Evolutionary conservation across 92 coral and sea anemone species (phyloP).

Genomic region (Palythoa grandis): DNA sequence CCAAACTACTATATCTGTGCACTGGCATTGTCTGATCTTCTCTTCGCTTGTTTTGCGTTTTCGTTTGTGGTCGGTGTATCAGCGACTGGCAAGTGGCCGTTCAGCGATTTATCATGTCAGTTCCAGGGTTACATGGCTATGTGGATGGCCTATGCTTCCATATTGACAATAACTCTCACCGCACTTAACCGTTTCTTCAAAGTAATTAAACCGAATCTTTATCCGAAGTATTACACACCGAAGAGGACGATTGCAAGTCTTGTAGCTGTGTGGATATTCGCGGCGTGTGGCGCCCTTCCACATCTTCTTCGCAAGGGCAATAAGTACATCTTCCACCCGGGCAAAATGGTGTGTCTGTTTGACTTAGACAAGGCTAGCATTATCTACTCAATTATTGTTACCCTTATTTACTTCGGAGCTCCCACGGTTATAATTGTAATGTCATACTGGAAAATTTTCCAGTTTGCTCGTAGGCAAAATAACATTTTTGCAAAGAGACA

Average conservation of each 20-base stretch:
- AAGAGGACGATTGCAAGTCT: constrained; percentile 24
- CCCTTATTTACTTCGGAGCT: constrained; percentile 24
- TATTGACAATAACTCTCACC: constrained; percentile 38
- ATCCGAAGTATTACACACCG: constrained; percentile 20
- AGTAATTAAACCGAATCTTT: constrained; percentile 22
- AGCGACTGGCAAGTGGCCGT: constrained; percentile 31
- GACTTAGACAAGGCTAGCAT: constrained; percentile 14
- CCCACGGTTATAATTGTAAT: constrained; percentile 21
- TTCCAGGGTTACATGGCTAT: constrained; percentile 36
- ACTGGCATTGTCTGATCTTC: constrained; percentile 17
- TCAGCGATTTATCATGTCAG: constrained; percentile 21
- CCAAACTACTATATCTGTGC: constrained; percentile 44
- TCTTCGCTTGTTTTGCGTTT: constrained; percentile 8
- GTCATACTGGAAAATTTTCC: constrained; percentile 32
- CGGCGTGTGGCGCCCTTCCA: constrained; percentile 25
- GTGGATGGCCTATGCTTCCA: constrained; percentile 45
- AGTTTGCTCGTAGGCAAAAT: constrained; percentile 29
- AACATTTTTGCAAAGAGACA: constrained; percentile 7
- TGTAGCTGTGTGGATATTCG: constrained; percentile 27
- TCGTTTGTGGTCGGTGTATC: constrained; percentile 33
- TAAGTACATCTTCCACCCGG: constrained; percentile 33
- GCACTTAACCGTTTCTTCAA: constrained; percentile 39
- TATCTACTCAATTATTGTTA: background rate
- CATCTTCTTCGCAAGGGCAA: constrained; percentile 10
- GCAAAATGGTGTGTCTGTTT: constrained; percentile 33